Evolutionary conservation across 2,797 vertebrate genomes (phyloP), one percentile per base, ranked within the genome.

Genomic region (Siniperca scherzeri): DNA sequence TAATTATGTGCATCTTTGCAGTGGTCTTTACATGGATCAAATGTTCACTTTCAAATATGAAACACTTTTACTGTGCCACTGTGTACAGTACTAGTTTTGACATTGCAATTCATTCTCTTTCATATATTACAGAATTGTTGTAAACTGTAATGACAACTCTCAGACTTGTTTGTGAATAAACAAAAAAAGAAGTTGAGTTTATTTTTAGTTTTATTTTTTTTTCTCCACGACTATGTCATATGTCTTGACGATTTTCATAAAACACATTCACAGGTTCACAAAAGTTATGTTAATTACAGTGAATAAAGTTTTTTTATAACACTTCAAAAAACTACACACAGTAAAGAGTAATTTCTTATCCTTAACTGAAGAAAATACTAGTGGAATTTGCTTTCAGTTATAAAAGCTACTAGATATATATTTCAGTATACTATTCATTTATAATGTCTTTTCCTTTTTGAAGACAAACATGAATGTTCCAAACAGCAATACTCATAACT

Each of bases 251-350:
- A 65, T 90, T 93, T 84, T 92, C 88, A 91, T 90, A 92, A 91
- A 91, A 95, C 91, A 96, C 93, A 96, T 93, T 94, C 90, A 95
- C 93, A 95, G 80, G 86, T 93, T 93, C 93, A 95, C 95, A 96
- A 92, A 91, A 91, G 81, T 92, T 91, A 88, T 83, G 86, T 94
- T 89, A 95, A 86, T 94, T 88, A 96, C 94, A 95, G 87, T 91
- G 89, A 90, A 89, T 91, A 93, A 86, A 85, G 80, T 89, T 86
- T 79, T 36, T 36, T 87, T 82, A 89, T 92, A 88, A 96, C 93
- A 96, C 85, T 92, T 95, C 75, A 90, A 89, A 89, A 78, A 89
- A 70, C 74, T 90, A 75, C 84, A 94, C 92, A 95, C 93, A 95
- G 83, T 89, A 85, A 91, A 93, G 74, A 89, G 67, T 86, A 83